Conservation (phyloP, 2,113 vertebrate species). For the Syrrhaptes paradoxus region DNA sequence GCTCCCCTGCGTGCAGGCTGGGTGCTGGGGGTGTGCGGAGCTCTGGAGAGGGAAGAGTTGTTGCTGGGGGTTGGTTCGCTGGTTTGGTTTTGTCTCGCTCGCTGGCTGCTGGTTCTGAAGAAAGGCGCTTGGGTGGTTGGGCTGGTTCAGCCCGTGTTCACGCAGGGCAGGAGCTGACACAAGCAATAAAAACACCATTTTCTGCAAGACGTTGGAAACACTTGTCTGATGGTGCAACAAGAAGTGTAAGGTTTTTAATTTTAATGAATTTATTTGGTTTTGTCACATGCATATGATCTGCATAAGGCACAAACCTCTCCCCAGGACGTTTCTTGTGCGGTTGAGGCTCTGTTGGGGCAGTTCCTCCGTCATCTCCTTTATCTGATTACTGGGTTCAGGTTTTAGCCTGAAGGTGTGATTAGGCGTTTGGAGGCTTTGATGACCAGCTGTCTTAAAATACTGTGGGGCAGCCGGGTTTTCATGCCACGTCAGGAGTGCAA, state of each 20-base stretch:
- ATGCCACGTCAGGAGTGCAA: background rate
- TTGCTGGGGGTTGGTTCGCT: background rate
- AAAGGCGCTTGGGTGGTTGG: background rate
- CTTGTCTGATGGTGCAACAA: too few species aligned
- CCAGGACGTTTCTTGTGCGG: too few species aligned
- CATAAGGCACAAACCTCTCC: background rate
- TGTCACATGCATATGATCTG: too few species aligned
- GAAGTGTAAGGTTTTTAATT: background rate
- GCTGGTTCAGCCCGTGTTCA: background rate
- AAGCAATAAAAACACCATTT: background rate
- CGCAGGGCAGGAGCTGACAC: accelerated
- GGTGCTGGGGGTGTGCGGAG: too few species aligned
- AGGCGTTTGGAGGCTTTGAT: background rate
- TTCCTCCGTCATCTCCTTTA: background rate
- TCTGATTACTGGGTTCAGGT: background rate
- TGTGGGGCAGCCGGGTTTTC: too few species aligned
- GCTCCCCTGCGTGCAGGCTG: too few species aligned
- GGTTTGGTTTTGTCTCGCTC: background rate
- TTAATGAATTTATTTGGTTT: background rate
- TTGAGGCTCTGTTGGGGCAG: background rate
- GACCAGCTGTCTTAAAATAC: background rate
- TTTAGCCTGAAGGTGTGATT: too few species aligned
- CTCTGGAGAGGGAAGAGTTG: background rate
- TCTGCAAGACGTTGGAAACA: background rate
- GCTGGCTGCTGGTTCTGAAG: background rate